phyloP scores from a whole-genome alignment of 2,797 vertebrate species.

The Nyctalus aviator region DNA sequence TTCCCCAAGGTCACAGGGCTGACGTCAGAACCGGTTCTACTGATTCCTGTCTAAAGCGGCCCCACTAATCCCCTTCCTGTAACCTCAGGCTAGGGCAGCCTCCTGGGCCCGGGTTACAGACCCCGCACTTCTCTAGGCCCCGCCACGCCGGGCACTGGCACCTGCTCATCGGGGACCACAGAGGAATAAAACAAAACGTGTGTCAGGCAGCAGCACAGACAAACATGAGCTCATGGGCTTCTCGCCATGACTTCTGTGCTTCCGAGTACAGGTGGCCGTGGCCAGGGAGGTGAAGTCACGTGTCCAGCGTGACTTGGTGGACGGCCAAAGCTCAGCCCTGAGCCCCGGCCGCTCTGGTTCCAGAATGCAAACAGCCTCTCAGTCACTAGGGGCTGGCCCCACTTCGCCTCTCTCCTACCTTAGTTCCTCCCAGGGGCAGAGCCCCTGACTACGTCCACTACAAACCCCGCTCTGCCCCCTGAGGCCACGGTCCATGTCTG shows the following conservation, averaged over 20 bases:
- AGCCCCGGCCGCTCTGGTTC: background rate
- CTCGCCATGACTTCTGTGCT: background rate
- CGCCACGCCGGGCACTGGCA: background rate
- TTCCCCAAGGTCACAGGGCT: background rate
- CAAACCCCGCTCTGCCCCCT: background rate
- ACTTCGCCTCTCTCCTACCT: background rate
- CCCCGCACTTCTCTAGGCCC: background rate
- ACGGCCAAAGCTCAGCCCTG: background rate
- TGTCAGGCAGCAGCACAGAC: background rate
- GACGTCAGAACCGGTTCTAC: background rate
- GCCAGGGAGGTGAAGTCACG: background rate
- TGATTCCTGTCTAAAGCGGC: background rate
- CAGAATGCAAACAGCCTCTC: background rate
- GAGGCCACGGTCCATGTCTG: background rate
- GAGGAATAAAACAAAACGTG: background rate
- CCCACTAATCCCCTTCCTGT: background rate
- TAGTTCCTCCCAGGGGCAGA: background rate
- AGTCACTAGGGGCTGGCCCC: background rate
- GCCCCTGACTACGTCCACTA: background rate
- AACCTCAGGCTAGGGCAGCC: background rate
- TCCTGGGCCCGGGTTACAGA: fast-evolving
- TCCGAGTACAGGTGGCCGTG: background rate
- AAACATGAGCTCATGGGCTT: background rate
- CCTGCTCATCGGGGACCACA: background rate
- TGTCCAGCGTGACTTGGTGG: background rate